These are phyloP conservation scores for Apteryx mantelli DNA, from an alignment of 2,113 vertebrate genomes.

Conservation along the genomic window DNA sequence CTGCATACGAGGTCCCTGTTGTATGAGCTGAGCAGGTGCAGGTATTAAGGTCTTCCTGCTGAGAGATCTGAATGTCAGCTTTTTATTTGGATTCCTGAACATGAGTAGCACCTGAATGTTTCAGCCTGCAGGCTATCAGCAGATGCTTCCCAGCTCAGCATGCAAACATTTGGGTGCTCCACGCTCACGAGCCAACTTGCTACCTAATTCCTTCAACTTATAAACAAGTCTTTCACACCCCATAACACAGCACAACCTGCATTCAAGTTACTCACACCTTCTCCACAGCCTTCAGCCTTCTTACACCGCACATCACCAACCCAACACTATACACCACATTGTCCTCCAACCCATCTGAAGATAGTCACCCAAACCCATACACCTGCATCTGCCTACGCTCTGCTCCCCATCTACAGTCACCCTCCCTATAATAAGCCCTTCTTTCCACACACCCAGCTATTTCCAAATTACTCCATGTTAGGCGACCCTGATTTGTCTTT, in stretches of 20 bases:
- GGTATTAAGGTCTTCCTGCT: not conserved
- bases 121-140: not conserved
- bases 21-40: not conserved
- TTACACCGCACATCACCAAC: not conserved
- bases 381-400: not conserved
- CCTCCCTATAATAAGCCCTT: not conserved
- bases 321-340: fast-evolving
- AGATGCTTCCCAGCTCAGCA: not conserved
- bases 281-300: not conserved
- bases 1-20: not conserved
- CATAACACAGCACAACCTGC: not conserved
- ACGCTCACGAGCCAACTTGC: not conserved
- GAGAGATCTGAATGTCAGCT: not conserved
- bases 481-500: not conserved
- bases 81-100: not conserved
- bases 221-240: fast-evolving
- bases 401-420: not conserved
- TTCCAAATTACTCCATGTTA: not conserved
- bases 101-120: not conserved
- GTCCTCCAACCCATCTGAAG: not conserved
- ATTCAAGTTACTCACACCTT: not conserved
- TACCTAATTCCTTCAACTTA: not conserved
- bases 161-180: not conserved
- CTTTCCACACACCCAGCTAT: not conserved
- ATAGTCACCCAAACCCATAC: fast-evolving